phyloP scores from a whole-genome alignment of 2,888 invertebrate species.

The Heliconius sara region DNA sequence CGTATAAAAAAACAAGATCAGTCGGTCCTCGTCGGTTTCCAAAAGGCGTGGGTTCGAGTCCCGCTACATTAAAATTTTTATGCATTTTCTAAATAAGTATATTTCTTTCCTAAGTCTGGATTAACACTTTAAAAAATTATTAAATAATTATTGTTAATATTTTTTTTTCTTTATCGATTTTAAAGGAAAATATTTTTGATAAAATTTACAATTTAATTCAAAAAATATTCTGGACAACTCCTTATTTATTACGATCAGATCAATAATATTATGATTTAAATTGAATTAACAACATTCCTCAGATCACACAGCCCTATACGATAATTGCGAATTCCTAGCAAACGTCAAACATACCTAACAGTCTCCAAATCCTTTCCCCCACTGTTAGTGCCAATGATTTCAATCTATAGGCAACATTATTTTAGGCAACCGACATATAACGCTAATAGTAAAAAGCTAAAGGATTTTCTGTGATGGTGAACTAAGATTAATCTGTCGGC shows the following conservation, averaged over 20 bases:
- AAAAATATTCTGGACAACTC: too few relatives aligned
- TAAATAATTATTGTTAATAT: too few relatives aligned
- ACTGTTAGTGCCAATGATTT: background rate
- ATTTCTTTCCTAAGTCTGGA: too few relatives aligned
- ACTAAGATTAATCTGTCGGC: constrained; percentile 66
- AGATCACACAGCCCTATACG: background rate
- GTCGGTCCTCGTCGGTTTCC: too few relatives aligned
- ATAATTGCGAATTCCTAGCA: background rate
- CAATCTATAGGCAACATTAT: background rate
- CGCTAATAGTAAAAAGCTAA: constrained; percentile 18
- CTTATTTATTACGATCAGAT: background rate
- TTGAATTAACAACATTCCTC: background rate
- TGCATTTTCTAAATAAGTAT: too few relatives aligned
- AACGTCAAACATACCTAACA: background rate
- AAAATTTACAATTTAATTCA: too few relatives aligned
- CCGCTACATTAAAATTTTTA: too few relatives aligned
- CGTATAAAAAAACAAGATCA: too few relatives aligned
- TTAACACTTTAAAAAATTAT: too few relatives aligned
- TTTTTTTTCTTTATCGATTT: too few relatives aligned
- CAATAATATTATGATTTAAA: background rate
- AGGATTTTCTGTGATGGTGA: constrained; percentile 50
- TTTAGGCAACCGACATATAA: constrained; percentile 8
- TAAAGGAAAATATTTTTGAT: too few relatives aligned
- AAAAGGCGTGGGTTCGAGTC: too few relatives aligned
- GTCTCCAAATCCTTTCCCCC: background rate